Conservation (phyloP, 1,140 invertebrate genomes). For the Euura lappo region DNA sequence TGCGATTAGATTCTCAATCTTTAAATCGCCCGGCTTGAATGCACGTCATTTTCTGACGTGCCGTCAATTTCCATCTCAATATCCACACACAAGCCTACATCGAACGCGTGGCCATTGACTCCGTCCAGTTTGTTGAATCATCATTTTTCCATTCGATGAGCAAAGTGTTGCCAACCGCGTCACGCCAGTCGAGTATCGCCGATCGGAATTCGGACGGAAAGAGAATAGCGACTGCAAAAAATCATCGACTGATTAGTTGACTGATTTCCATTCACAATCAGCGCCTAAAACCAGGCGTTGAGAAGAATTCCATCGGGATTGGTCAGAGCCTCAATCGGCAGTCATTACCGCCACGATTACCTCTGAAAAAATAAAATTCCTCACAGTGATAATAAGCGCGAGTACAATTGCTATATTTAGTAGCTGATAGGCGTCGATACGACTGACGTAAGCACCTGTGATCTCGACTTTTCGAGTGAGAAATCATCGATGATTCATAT, state of each 20-base stretch:
- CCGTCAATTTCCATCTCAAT: too few species aligned
- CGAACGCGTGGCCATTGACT: background rate
- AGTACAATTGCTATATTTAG: slow-evolving; percentile 36
- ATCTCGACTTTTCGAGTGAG: slow-evolving; percentile 22
- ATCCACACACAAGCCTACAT: background rate
- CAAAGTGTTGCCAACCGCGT: background rate
- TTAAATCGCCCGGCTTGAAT: too few species aligned
- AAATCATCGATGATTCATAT: slow-evolving; percentile 41
- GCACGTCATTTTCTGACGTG: too few species aligned
- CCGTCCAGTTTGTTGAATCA: background rate
- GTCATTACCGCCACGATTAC: too few species aligned
- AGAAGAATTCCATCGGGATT: too few species aligned
- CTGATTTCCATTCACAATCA: too few species aligned
- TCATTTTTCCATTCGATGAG: background rate
- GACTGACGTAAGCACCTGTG: slow-evolving; percentile 12
- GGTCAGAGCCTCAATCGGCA: too few species aligned
- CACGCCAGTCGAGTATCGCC: background rate
- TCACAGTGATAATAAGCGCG: background rate
- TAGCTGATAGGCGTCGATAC: slow-evolving; percentile 34
- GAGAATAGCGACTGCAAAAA: too few species aligned
- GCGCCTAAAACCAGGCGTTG: too few species aligned
- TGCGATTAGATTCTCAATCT: too few species aligned
- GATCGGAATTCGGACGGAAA: background rate
- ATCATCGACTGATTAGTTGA: too few species aligned
- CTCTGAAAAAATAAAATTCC: too few species aligned